A percentile compares a stretch with the other conserved stretches of the same genome.
phyloP scores from a whole-genome alignment of 2,888 invertebrate genomes.

The Nephrotoma guestfalica region DNA sequence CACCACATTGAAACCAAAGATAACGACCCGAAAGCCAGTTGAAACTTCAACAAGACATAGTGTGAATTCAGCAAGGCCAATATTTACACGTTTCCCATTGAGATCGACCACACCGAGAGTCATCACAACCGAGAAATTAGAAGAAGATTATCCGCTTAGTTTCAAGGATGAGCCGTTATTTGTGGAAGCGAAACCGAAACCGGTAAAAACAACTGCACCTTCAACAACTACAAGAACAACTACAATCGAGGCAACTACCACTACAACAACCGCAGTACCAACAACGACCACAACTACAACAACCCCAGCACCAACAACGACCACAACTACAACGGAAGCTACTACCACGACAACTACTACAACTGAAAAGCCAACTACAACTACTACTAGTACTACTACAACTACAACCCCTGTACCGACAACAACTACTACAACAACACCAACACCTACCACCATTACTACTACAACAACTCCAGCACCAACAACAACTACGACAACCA shows the following conservation, averaged over 20 bases:
- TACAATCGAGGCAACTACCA: no score
- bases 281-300: background rate
- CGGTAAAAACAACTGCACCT: slow-evolving; percentile 10
- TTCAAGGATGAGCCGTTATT: background rate
- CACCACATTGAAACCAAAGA: slow-evolving; percentile 2
- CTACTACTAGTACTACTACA: slow-evolving; percentile 19
- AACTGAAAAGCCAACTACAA: slow-evolving; percentile 14
- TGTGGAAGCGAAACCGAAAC: slow-evolving; percentile 18
- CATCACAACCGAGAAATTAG: background rate
- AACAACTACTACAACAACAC: slow-evolving; percentile 10
- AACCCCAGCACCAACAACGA: background rate
- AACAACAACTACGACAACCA: slow-evolving; percentile 17
- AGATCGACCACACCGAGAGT: background rate
- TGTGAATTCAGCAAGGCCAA: background rate
- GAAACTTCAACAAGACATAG: background rate
- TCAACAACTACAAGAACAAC: background rate
- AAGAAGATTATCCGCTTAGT: background rate
- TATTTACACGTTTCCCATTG: background rate
- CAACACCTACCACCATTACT: slow-evolving; percentile 17
- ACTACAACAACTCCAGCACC: slow-evolving; percentile 12
- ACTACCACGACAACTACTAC: slow-evolving; percentile 14
- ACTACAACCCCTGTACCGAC: slow-evolving; percentile 1
- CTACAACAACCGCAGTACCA: no score
- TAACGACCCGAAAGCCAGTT: background rate
- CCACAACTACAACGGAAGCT: slow-evolving; percentile 14